Percentiles rank a stretch among this genome's conserved stretches.
Conservation (phyloP, 2,797 vertebrate species). For the Channallabes apus region DNA sequence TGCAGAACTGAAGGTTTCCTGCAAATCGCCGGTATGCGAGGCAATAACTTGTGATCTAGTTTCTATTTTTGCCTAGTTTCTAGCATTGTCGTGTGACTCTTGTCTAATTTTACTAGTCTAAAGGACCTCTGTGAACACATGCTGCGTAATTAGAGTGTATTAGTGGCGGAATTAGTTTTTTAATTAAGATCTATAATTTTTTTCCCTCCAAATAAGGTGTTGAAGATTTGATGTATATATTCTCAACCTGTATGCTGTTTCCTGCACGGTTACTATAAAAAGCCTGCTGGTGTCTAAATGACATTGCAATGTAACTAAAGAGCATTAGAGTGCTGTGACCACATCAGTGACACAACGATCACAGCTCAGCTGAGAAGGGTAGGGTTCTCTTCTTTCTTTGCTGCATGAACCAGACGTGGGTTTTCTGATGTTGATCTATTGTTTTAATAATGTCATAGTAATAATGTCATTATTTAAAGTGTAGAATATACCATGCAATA, state of each 20-base stretch:
- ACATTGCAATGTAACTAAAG: not conserved
- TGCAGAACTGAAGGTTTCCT: not conserved
- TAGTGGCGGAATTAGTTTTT: not conserved
- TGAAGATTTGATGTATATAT: not conserved
- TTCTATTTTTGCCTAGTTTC: not conserved
- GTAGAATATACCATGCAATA: not conserved
- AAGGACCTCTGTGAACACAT: not conserved
- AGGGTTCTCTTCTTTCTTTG: not conserved
- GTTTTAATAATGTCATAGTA: not conserved
- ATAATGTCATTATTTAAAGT: not conserved
- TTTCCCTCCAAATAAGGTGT: too few species aligned
- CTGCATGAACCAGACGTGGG: not conserved
- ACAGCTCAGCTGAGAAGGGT: not conserved
- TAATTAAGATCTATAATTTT: too few species aligned
- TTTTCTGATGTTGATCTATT: not conserved
- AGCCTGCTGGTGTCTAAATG: not conserved
- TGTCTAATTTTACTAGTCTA: not conserved
- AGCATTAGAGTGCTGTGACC: not conserved
- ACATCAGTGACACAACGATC: not conserved
- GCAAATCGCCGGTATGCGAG: not conserved
- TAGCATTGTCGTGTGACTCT: not conserved
- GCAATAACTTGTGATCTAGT: not conserved
- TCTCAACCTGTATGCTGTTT: not conserved
- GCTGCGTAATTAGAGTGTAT: not conserved
- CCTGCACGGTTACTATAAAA: not conserved